Base-by-base conservation (phyloP, 2,888 invertebrate genomes). In the Creontiades dilutus region DNA sequence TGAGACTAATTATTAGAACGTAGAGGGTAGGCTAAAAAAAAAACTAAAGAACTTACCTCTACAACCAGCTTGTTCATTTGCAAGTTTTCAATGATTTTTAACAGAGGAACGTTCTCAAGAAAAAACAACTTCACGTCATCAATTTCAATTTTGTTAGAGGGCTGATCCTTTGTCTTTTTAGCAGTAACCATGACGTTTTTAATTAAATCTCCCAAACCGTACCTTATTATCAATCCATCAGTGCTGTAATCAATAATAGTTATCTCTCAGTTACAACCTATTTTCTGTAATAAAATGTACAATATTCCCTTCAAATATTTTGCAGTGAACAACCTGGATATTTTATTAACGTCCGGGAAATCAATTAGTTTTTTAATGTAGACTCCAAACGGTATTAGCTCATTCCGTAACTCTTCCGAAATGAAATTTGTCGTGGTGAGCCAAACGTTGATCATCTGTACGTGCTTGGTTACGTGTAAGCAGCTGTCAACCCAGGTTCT, bases 31-130 rank as follows among this genome's bases (percentile, higher is more conserved):
- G 37, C 7, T 37, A 37, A 37, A 37, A 37, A 37, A 2, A 37
- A 37, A 4, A 4, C 27, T 86, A 27, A 37, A 37, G 48, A 46
- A 28, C 61, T 68, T 27, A 89, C 89, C 81, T 89, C 81, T 68
- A 89, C n/a, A 37, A 89, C 61, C 48, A 89, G 28, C 27, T 89
- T 89, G n/a, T 89, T 14, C 81, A 61, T 89, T 37, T 89, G 89
- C 14, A 89, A 28, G 19, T 55, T 61, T 57, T 89, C 80, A 19
- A 89, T 52, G 16, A 89, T 61, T 89, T 80, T 81, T 47, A 80
- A 19, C 55, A 80, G n/a, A 14, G 80, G 80, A 19, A 89, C 37
- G 0, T n/a, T 28, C 46, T 81, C 89, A 13, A 89, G 57, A 19
- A 89, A 89, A 47, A 89, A 81, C 61, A 81, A 19, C 61, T 89